Base-by-base conservation (phyloP, 23 tunicate species). In the Clavelina lepadiformis region DNA sequence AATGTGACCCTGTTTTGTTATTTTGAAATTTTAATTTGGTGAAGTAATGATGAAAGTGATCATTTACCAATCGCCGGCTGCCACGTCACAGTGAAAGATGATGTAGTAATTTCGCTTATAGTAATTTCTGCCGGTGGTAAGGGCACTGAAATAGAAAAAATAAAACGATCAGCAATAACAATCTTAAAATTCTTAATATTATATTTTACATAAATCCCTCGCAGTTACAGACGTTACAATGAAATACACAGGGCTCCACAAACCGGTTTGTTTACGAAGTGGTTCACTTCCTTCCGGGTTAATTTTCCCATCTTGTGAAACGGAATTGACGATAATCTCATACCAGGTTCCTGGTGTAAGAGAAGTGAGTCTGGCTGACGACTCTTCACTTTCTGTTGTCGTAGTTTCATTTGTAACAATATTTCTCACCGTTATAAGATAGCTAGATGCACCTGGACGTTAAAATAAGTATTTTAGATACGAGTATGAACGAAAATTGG, bases 71-170 rank as follows among this genome's bases (percentile, higher is more conserved):
- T 11, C 15, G 29, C 57, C 3, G 57, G 7, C 25, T 66, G 72
- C 95, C 95, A 86, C 18, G 80, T 56, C 35, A 86, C 11, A 11
- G 59, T 26, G 23, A 86, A 65, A 5, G 74, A 63, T 5, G 80
- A 31, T 41, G 68, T 66, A 13, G 85, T 57, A 1, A 71, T 59
- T 2, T 75, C 33, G 33, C 35, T 38, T 4, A 72, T 35, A 21
- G 35, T 26, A 13, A 86, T 63, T 24, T 66, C 58, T 6, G 37
- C 38, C 33, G 82, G 83, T 61, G 51, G 73, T 2, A 32, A 31
- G 6, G 95, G 83, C 24, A 86, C 95, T 86, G 66, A 30, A 72
- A 47, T 61, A 38, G 0, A 33, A 28, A n/a, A n/a, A 58, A 29
- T 58, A 28, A 29, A 53, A 53, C 15, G 15, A 44, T 11, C 11